Percentiles rank a stretch among this genome's conserved stretches.
phyloP scores from a whole-genome alignment of 1,140 invertebrate genomes.

The Trachymyrmex septentrionalis region DNA sequence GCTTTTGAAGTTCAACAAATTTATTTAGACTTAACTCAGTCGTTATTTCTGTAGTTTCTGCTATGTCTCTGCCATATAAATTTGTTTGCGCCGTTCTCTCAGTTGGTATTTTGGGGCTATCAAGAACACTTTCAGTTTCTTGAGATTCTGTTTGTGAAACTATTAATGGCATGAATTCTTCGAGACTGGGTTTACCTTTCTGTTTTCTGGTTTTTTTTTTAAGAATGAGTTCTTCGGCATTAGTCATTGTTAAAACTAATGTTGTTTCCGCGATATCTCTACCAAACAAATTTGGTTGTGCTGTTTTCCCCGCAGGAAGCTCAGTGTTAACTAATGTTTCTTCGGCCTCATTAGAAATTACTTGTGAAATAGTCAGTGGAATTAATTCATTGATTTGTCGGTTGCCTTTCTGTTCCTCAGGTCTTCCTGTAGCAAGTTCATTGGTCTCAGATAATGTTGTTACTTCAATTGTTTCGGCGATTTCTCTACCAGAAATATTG shows the following conservation, averaged over 20 bases:
- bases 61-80: slow-evolving; percentile 73
- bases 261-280: slow-evolving; percentile 79
- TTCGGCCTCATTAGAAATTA: slow-evolving; percentile 74
- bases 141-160: slow-evolving; percentile 77
- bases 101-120: slow-evolving; percentile 64
- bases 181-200: slow-evolving; percentile 70
- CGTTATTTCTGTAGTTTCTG: slow-evolving; percentile 76
- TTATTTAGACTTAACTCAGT: slow-evolving; percentile 64
- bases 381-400: slow-evolving; percentile 73
- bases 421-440: slow-evolving; percentile 54
- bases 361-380: slow-evolving; percentile 75
- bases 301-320: slow-evolving; percentile 69
- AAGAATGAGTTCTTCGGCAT: slow-evolving; percentile 70
- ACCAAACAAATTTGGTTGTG: slow-evolving; percentile 72
- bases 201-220: slow-evolving; percentile 68
- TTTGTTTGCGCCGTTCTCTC: slow-evolving; percentile 71
- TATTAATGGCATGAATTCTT: slow-evolving; percentile 75
- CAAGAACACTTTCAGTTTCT: slow-evolving; percentile 77
- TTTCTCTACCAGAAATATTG: slow-evolving; percentile 77
- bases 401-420: slow-evolving; percentile 74
- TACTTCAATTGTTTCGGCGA: slow-evolving; percentile 79
- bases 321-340: slow-evolving; percentile 63
- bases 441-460: slow-evolving; percentile 67
- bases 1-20: slow-evolving; percentile 56
- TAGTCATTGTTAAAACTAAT: slow-evolving; percentile 75